Base-by-base conservation (phyloP, 2,113 vertebrate genomes). In the Alosa alosa region DNA sequence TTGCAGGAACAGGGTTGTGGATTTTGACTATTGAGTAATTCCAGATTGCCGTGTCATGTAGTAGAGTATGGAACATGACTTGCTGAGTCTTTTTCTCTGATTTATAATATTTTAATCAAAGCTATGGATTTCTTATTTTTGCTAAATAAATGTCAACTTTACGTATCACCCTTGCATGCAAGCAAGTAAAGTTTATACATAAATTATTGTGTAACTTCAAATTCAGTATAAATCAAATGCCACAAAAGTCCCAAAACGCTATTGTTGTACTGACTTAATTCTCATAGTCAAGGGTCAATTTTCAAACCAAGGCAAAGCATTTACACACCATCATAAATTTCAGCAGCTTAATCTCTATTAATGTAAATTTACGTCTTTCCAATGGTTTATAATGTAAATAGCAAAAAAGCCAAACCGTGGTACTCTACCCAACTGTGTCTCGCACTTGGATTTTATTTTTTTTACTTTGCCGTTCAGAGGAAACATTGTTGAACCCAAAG, bases 321-420 rank as follows among this genome's bases (percentile, higher is more conserved):
- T 89, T 41, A 87, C 50, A 55, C 85, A 25, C 13, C 83, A 64
- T 81, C 91, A 90, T 94, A 94, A 94, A 94, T 94, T 91, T 94
- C 91, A 89, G 85, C 89, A 91, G 92, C 94, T 94, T 91, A 92
- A 92, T 94, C 82, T 83, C 47, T 50, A 86, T 87, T 31, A 31
- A 31, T 31, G 31, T 60, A 22, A 60, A 22, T 3, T 18, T 6
- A 18, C 52, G 52, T 55, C 13, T 55, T 55, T 55, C 17, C 52
- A 55, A 17, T 55, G 4, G 13, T 55, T 55, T 55, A 60, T 7
- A 4, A 60, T 20, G 18, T 60, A 22, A 60, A 22, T 60, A 22
- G 3, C 18, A 49, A 49, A 49, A 9, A 49, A 49, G 6, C 10
- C 6, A 0, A 49, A 49, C 47, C 47, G 1, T 49, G 47, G 47